Percentiles rank a stretch among this genome's conserved stretches.
Evolutionary conservation across 1,140 invertebrate genomes (phyloP).

Genomic region (Papilio machaon): DNA sequence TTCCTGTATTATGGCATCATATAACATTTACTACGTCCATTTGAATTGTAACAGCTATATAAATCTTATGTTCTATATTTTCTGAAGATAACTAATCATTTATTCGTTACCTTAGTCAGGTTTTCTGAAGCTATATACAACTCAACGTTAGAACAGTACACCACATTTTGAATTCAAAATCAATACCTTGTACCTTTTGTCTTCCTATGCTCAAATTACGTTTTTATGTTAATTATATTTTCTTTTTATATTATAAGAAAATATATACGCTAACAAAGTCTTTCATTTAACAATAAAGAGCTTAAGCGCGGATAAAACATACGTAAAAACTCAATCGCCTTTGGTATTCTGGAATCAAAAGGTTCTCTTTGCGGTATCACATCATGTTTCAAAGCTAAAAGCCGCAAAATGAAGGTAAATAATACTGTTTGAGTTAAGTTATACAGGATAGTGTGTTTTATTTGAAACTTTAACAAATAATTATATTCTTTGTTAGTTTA

Average conservation of each 20-base stretch:
- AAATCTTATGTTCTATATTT: too few relatives aligned
- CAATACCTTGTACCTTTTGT: not conserved
- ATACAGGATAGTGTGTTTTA: not conserved
- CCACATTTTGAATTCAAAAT: not conserved
- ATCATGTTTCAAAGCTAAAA: slow-evolving; percentile 18
- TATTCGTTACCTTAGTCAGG: too few relatives aligned
- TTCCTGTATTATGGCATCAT: too few relatives aligned
- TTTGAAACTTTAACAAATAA: not conserved
- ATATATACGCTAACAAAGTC: not conserved
- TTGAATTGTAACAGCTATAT: too few relatives aligned
- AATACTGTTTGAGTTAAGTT: slow-evolving; percentile 5
- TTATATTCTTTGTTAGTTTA: not conserved
- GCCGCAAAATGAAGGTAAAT: slow-evolving; percentile 5
- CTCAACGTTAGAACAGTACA: not conserved
- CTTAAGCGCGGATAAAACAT: not conserved
- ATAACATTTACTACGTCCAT: too few relatives aligned
- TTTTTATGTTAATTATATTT: not conserved
- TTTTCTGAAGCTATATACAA: too few relatives aligned
- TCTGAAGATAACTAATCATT: too few relatives aligned
- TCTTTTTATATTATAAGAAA: not conserved
- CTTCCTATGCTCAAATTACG: not conserved
- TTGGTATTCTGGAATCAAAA: slow-evolving; percentile 17
- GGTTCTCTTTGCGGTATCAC: slow-evolving; percentile 19
- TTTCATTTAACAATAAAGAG: not conserved
- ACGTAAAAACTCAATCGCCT: not conserved